phyloP scores from a whole-genome alignment of 2,797 vertebrate genomes.

The Spea hammondii region DNA sequence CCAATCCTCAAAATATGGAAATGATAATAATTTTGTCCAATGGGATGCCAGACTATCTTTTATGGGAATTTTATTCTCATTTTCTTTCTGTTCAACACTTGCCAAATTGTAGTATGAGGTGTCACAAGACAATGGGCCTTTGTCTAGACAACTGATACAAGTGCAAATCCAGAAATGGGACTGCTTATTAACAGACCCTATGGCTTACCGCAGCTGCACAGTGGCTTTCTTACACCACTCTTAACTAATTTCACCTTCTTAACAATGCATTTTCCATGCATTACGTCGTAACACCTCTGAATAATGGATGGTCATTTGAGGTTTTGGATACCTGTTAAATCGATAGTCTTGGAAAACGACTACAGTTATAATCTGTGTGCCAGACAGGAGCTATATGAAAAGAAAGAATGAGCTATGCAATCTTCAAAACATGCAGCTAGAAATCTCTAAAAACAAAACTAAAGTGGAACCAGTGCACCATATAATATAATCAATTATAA shows the following conservation, averaged over 20 bases:
- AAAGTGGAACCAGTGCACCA: too few species aligned
- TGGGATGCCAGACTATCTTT: constrained; percentile 17
- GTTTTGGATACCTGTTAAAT: too few species aligned
- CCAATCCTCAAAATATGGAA: constrained; percentile 2
- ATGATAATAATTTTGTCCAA: constrained; percentile 10
- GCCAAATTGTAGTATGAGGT: constrained; percentile 30
- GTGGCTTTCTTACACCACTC: constrained; percentile 8
- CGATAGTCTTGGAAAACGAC: too few species aligned
- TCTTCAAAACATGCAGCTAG: too few species aligned
- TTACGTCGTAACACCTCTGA: background rate
- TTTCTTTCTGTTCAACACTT: constrained; percentile 18
- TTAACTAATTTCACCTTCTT: constrained; percentile 33
- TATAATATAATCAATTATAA: too few species aligned
- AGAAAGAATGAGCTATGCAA: too few species aligned
- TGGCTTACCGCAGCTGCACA: background rate
- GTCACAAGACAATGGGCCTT: constrained; percentile 28
- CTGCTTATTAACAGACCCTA: constrained; percentile 19
- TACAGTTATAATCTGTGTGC: too few species aligned
- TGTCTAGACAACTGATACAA: constrained; percentile 12
- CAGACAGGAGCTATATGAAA: too few species aligned
- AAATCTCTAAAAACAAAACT: too few species aligned
- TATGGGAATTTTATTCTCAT: constrained; percentile 25
- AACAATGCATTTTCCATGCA: constrained; percentile 7
- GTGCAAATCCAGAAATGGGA: constrained; percentile 30
- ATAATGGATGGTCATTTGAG: background rate